Evolutionary conservation across 2,113 vertebrate genomes (phyloP), one percentile per base, ranked within the genome.

Genomic region (Stomatorhinus ivindoensis): DNA sequence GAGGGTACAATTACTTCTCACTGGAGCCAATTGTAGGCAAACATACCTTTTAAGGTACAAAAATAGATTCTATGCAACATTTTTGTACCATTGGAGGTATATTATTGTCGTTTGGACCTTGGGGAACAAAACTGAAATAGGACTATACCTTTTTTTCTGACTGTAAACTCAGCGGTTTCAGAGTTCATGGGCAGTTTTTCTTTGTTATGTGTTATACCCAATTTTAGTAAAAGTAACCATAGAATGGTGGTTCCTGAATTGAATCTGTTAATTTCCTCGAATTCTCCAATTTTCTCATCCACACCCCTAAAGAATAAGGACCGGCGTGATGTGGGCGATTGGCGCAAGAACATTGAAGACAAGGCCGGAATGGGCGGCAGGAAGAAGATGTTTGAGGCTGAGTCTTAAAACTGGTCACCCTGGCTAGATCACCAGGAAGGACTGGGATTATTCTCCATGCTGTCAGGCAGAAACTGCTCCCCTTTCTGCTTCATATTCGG

Each of bases 291-390:
- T 80, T 17, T 80, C 27, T 42, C 35, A 80, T 80, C 4, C 73
- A 8, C 73, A 17, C 35, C 85, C 48, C 11, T 51, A 51, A 50
- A 86, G 48, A 47, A 35, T 53, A 86, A 86, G 85, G 85, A 86
- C 11, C 84, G 95, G 80, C 94, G 95, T 61, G 95, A 96, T 46
- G 98, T 98, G 0, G 98, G 98, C 0, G 98, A 99, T 95, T 99
- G 98, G 98, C 96, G 98, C 93, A 99, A 99, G 96, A 99, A 99
- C 94, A 97, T 99, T 3, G 98, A 99, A 91, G 98, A 99, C 96
- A 99, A 99, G 95, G 97, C 98, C 0, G 98, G 98, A 92, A 98
- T 98, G 97, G 97, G 97, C 53, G 97, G 97, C 93, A 96, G 98
- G 89, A 99, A 99, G 97, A 99, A 99, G 96, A 99, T 99, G 98